Evolutionary conservation across 2,113 vertebrate species (phyloP), one percentile per base, ranked within the genome.

Genomic region (Cathartes aura): DNA sequence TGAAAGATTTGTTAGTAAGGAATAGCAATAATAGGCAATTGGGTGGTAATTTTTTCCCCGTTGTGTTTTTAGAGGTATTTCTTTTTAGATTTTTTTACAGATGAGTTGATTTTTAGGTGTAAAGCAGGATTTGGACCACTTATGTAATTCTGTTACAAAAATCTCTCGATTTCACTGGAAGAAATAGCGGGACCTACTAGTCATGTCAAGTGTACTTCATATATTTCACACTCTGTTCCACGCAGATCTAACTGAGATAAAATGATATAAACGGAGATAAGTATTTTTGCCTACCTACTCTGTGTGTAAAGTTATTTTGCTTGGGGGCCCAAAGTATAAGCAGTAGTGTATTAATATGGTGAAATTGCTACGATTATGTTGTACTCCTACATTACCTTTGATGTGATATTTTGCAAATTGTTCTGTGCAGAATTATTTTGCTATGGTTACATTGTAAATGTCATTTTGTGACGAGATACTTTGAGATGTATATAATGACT

Each of bases 361-460:
- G 87, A 96, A 97, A 97, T 93, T 97, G 95, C 96, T 47, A 94
- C 93, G 82, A 94, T 97, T 96, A 97, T 84, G 48, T 96, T 96
- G 93, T 96, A 88, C 89, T 97, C 73, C 91, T 81, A 95, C 93
- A 97, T 95, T 95, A 96, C 82, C 87, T 90, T 75, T 82, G 94
- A 85, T 96, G 76, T 96, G 52, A 43, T 88, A 91, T 94, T 97
- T 97, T 94, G 93, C 50, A 97, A 93, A 91, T 86, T 43, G 93
- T 97, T 97, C 89, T 96, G 91, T 63, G 93, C 64, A 78, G 66
- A 89, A 93, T 97, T 98, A 96, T 97, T 97, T 96, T 86, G 94
- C 91, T 86, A 96, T 93, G 87, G 94, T 92, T 95, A 72, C 70
- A 79, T 83, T 93, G 66, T 71, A 75, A 95, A 95, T 96, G 63